Percentiles rank a stretch among this genome's conserved stretches.
These are phyloP conservation scores for Copidosoma aretas DNA, from an alignment of 2,888 invertebrate species.

Conservation along the genomic window DNA sequence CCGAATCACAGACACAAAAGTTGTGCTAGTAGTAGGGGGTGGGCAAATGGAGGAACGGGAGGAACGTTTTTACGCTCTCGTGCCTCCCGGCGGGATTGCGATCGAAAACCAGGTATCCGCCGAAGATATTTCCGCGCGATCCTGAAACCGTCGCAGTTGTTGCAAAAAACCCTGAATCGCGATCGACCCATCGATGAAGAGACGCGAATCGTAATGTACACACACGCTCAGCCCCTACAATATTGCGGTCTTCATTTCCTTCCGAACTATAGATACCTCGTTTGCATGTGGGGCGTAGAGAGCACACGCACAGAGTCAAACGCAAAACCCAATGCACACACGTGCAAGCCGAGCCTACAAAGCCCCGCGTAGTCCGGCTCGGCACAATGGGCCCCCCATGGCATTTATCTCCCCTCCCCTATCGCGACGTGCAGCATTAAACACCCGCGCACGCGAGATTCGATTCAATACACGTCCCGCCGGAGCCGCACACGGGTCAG, in stretches of 20 bases:
- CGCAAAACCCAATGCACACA: too few relatives aligned
- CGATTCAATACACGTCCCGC: conserved; percentile 42
- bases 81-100: neutral
- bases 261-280: too few relatives aligned
- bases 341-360: too few relatives aligned
- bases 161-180: neutral
- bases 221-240: too few relatives aligned
- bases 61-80: neutral
- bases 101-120: conserved; percentile 5
- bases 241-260: too few relatives aligned
- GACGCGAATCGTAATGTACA: conserved; percentile 12
- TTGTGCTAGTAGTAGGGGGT: too few relatives aligned
- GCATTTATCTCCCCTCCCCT: conserved; percentile 1
- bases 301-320: too few relatives aligned
- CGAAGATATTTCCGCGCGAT: neutral
- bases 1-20: too few relatives aligned
- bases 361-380: too few relatives aligned
- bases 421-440: neutral
- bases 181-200: conserved; percentile 12
- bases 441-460: conserved; percentile 38
- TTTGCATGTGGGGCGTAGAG: too few relatives aligned
- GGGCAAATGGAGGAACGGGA: neutral
- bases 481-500: neutral
- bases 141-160: neutral
- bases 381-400: neutral